These are phyloP conservation scores for Papilio gigon DNA, from an alignment of 2,888 invertebrate genomes.

Conservation along the genomic window DNA sequence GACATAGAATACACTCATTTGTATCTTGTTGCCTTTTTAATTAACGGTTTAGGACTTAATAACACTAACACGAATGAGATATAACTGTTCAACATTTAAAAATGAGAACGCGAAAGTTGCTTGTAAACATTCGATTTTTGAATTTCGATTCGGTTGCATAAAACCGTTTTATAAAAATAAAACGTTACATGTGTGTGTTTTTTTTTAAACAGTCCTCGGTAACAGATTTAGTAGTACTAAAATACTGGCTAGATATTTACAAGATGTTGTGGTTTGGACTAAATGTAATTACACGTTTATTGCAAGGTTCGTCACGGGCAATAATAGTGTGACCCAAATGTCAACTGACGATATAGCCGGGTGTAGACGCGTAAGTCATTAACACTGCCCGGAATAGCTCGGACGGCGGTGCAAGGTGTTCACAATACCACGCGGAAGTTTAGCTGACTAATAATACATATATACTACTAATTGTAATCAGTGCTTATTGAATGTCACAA, in stretches of 20 bases:
- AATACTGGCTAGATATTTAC: background rate
- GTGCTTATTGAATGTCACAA: constrained; percentile 24
- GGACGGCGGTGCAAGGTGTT: constrained; percentile 48
- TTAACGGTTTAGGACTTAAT: constrained; percentile 2
- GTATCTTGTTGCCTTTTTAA: background rate
- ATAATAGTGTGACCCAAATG: constrained; percentile 72
- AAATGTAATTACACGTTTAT: constrained; percentile 20
- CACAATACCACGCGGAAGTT: constrained; percentile 52
- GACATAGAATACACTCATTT: background rate
- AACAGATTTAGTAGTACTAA: background rate
- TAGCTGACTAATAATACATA: constrained; percentile 47
- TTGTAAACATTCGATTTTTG: background rate
- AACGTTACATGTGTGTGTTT: too few species aligned
- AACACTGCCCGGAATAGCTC: constrained; percentile 69
- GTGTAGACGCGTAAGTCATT: constrained; percentile 65
- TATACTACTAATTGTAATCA: constrained; percentile 27
- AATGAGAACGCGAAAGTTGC: too few species aligned
- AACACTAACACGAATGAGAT: too few species aligned
- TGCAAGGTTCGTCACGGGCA: constrained; percentile 51
- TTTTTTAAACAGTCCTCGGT: background rate
- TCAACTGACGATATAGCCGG: constrained; percentile 57
- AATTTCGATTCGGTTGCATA: too few species aligned
- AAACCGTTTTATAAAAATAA: too few species aligned
- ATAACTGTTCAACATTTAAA: too few species aligned
- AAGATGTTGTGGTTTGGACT: constrained; percentile 8